Percentiles rank a stretch among this genome's conserved stretches.
Conservation (phyloP, 2,113 vertebrate species). For the Datnioides undecimradiatus region DNA sequence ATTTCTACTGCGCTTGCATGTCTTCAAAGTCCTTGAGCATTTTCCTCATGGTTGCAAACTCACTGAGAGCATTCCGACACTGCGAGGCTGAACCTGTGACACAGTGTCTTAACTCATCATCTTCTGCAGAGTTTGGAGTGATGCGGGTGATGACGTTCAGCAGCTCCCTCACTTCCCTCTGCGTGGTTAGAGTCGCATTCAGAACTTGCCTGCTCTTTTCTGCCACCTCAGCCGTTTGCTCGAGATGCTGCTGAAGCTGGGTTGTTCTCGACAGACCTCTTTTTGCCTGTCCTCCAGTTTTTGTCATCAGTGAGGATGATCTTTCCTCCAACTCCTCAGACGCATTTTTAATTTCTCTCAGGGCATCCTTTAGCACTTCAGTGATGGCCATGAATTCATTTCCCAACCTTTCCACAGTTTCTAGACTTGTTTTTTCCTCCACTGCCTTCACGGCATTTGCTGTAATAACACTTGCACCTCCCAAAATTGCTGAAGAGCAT, state of each 20-base stretch:
- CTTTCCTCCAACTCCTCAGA: neutral
- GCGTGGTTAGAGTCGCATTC: neutral
- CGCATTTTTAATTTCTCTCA: neutral
- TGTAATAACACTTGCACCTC: rapidly evolving
- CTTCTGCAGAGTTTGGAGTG: rapidly evolving
- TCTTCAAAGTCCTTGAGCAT: rapidly evolving
- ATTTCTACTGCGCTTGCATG: neutral
- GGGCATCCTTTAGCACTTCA: neutral
- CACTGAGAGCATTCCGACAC: rapidly evolving
- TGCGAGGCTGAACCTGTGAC: neutral
- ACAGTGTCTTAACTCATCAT: rapidly evolving
- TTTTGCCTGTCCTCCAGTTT: neutral
- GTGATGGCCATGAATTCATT: neutral
- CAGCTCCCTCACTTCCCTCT: neutral
- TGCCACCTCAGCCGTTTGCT: neutral
- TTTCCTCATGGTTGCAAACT: neutral
- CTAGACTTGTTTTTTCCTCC: neutral
- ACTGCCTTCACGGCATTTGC: rapidly evolving
- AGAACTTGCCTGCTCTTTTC: neutral
- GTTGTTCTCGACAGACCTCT: rapidly evolving
- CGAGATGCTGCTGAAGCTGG: neutral
- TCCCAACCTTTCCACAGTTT: neutral
- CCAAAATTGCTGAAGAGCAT: rapidly evolving
- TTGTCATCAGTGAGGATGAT: neutral
- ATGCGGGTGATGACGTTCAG: neutral